A percentile compares a stretch with the other conserved stretches of the same genome.
These are phyloP conservation scores for Muntiacus reevesi DNA, from an alignment of 2,113 vertebrate genomes.

Conservation along the genomic window DNA sequence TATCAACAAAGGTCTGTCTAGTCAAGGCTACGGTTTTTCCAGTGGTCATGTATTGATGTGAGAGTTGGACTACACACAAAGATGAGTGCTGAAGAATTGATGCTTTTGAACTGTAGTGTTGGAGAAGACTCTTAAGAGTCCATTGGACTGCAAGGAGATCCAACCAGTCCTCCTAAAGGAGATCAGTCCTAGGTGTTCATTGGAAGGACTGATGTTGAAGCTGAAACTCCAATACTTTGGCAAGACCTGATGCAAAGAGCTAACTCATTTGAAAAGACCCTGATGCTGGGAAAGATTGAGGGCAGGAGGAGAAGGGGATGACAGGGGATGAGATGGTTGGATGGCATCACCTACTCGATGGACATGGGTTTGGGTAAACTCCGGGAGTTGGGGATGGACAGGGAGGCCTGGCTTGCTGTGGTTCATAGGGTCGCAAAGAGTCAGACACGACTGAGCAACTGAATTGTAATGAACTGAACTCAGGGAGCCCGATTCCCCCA, in stretches of 20 bases:
- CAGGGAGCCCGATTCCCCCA: not conserved
- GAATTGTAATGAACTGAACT: not conserved
- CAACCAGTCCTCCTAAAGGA: not conserved
- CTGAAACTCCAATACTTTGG: not conserved
- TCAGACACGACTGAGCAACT: not conserved
- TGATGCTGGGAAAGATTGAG: not conserved
- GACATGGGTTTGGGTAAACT: not conserved
- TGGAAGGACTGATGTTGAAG: not conserved
- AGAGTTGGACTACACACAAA: not conserved
- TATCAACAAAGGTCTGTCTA: not conserved
- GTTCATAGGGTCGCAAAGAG: not conserved
- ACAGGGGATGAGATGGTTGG: not conserved
- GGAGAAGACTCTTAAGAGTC: not conserved
- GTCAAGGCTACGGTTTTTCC: not conserved
- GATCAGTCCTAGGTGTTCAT: not conserved
- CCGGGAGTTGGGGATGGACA: not conserved
- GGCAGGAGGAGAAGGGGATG: not conserved
- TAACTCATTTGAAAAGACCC: not conserved
- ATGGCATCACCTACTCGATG: not conserved
- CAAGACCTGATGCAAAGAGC: not conserved
- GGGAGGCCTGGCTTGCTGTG: not conserved
- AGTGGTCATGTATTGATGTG: not conserved
- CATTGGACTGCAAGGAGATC: not conserved
- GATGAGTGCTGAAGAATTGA: fast-evolving
- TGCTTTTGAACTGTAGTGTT: not conserved